phyloP scores from a whole-genome alignment of 2,888 invertebrate species.

The Escarpia spicata region DNA sequence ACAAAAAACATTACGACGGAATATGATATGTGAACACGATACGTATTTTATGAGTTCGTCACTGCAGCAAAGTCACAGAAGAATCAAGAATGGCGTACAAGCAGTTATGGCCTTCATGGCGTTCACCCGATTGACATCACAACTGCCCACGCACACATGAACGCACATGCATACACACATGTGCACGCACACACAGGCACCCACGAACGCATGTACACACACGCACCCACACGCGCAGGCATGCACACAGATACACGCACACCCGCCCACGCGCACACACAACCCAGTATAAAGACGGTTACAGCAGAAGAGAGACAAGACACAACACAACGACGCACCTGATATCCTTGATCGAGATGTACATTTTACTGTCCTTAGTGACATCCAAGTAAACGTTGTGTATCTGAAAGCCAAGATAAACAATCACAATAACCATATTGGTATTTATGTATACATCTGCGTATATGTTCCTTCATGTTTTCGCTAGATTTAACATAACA shows the following conservation, averaged over 20 bases:
- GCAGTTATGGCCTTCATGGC: too few relatives aligned
- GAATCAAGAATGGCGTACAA: too few relatives aligned
- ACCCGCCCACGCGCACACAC: not conserved
- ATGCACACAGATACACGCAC: not conserved
- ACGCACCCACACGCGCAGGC: not conserved
- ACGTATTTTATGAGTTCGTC: too few relatives aligned
- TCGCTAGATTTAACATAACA: not conserved
- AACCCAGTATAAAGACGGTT: not conserved
- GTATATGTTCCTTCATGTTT: too few relatives aligned
- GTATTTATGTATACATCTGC: not conserved
- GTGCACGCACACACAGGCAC: not conserved
- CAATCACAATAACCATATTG: not conserved
- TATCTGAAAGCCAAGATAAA: not conserved
- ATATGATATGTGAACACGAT: too few relatives aligned
- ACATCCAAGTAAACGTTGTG: not conserved
- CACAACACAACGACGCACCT: not conserved
- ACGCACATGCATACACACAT: not conserved
- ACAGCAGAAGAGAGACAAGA: not conserved
- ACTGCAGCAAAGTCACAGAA: too few relatives aligned
- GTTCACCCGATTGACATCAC: too few relatives aligned
- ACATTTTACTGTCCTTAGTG: not conserved
- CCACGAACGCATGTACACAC: not conserved
- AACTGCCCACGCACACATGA: too few relatives aligned
- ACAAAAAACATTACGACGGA: not conserved
- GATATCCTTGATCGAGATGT: not conserved